These are phyloP conservation scores for Protonibea diacanthus DNA, from an alignment of 2,797 vertebrate species.

Conservation along the genomic window DNA sequence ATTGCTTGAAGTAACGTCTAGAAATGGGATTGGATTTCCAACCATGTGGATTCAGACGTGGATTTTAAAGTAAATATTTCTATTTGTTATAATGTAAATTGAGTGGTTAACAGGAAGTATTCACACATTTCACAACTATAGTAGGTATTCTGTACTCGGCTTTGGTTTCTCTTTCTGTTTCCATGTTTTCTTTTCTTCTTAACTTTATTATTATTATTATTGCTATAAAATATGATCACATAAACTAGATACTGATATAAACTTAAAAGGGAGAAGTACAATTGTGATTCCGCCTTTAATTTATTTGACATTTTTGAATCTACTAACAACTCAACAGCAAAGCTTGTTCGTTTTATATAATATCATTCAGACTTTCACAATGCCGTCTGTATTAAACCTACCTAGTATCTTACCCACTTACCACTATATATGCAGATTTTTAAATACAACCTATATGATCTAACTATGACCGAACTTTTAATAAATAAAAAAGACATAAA, in stretches of 20 bases:
- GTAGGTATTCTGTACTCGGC: not conserved
- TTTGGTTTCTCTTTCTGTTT: too few relatives aligned
- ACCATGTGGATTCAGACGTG: not conserved
- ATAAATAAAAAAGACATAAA: slow-evolving; percentile 3
- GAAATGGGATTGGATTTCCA: not conserved
- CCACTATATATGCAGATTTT: not conserved
- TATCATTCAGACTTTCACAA: not conserved
- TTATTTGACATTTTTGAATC: not conserved
- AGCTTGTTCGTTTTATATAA: not conserved
- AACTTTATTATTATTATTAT: not conserved
- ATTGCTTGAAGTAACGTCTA: not conserved
- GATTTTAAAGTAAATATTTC: too few relatives aligned
- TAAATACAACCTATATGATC: not conserved
- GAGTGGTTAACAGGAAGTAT: not conserved
- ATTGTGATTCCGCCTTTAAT: not conserved
- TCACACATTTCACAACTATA: not conserved
- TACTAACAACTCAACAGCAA: not conserved
- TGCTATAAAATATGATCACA: not conserved
- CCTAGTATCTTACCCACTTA: not conserved
- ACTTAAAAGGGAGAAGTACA: not conserved
- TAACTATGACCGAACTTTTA: not conserved
- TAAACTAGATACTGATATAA: not conserved
- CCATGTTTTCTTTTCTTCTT: too few relatives aligned
- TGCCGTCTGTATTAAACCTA: too few relatives aligned
- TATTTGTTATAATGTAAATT: too few relatives aligned